These are phyloP conservation scores for Xerus inauris DNA, from an alignment of 2,113 vertebrate genomes.

Conservation along the genomic window DNA sequence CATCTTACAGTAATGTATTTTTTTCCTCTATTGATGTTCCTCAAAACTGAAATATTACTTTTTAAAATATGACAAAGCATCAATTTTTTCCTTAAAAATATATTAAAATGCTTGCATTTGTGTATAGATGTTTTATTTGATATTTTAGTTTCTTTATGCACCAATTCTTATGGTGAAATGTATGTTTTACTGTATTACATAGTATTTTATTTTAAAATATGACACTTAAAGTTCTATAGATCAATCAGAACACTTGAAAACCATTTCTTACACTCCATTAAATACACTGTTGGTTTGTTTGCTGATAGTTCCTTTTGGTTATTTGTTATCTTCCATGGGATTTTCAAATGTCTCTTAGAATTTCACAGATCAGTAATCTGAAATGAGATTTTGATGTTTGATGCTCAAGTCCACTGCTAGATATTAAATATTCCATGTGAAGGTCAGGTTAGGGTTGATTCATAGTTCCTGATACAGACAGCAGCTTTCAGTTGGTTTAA, in stretches of 20 bases:
- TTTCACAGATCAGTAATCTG: slow-evolving; percentile 78
- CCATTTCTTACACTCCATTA: background rate
- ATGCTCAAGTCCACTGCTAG: slow-evolving; percentile 16
- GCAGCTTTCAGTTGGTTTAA: slow-evolving; percentile 38
- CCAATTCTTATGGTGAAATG: background rate
- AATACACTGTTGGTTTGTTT: slow-evolving; percentile 72
- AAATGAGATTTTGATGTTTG: slow-evolving; percentile 79
- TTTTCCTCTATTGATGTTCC: background rate
- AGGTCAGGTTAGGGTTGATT: slow-evolving; percentile 75
- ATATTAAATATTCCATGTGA: slow-evolving; percentile 66
- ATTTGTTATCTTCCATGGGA: slow-evolving; percentile 73
- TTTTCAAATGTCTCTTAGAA: slow-evolving; percentile 48
- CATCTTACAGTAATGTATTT: background rate
- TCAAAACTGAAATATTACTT: slow-evolving; percentile 26
- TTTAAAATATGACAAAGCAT: background rate
- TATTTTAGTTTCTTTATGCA: background rate
- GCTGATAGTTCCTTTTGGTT: slow-evolving; percentile 63
- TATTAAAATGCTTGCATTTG: background rate
- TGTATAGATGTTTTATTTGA: background rate
- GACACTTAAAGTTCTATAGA: background rate
- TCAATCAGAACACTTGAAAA: slow-evolving; percentile 61
- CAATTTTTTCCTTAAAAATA: background rate
- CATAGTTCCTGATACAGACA: background rate
- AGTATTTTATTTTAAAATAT: slow-evolving; percentile 48
- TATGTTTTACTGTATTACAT: background rate